Conservation (phyloP, 2,797 vertebrate genomes). For the Vultur gryphus region DNA sequence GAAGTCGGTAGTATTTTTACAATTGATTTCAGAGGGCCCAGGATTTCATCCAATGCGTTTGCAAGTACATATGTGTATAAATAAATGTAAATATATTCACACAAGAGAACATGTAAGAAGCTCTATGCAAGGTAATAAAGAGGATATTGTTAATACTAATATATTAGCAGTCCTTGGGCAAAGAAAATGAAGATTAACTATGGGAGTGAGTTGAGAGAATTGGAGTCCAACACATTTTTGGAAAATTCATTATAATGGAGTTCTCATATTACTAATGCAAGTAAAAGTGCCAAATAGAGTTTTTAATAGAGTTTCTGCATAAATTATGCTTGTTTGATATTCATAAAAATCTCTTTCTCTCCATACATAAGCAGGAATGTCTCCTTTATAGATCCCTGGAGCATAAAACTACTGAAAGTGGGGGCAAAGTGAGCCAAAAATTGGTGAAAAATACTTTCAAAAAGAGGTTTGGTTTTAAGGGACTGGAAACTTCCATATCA, state of each 20-base stretch:
- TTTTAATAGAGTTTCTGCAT: slow-evolving; percentile 45
- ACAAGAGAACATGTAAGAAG: background rate
- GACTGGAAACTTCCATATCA: background rate
- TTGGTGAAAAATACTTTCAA: background rate
- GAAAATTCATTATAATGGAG: slow-evolving; percentile 25
- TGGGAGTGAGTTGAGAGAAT: slow-evolving; percentile 37
- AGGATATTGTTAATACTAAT: slow-evolving; percentile 35
- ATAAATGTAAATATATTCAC: slow-evolving; percentile 21
- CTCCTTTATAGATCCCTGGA: background rate
- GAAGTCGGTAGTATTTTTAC: background rate
- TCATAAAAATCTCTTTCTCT: slow-evolving; percentile 15
- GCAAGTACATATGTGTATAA: background rate
- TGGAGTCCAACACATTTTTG: background rate
- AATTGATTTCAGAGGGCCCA: background rate
- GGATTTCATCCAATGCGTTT: background rate
- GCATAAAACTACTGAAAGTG: background rate
- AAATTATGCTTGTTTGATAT: slow-evolving; percentile 41
- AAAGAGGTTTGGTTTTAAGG: background rate
- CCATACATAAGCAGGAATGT: background rate
- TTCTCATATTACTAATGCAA: slow-evolving; percentile 36
- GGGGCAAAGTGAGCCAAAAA: background rate
- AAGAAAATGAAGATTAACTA: slow-evolving; percentile 28
- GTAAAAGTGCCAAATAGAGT: slow-evolving; percentile 29
- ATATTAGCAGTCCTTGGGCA: slow-evolving; percentile 20
- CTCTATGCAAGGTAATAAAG: slow-evolving; percentile 6